A percentile compares a stretch with the other conserved stretches of the same genome.
These are phyloP conservation scores for Coenobita brevimanus DNA, from an alignment of 1,140 invertebrate species.

Conservation along the genomic window DNA sequence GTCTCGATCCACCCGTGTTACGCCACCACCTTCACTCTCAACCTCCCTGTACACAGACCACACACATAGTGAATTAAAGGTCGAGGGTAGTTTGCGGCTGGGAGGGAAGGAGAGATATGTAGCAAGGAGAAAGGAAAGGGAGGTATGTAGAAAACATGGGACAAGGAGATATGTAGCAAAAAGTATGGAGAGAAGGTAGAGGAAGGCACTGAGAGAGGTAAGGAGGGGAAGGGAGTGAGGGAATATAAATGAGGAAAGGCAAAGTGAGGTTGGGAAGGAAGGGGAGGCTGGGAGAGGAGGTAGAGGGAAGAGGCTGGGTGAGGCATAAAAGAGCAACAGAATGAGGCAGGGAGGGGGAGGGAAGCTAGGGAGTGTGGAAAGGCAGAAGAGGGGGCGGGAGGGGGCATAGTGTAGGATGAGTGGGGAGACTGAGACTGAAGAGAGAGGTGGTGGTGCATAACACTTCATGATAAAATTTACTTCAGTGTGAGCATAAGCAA, in stretches of 20 bases:
- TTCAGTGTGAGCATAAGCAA: too few species aligned
- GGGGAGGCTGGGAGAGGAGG: neutral
- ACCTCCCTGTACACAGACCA: slow-evolving; percentile 16
- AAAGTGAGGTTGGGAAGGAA: neutral
- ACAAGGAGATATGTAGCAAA: too few species aligned
- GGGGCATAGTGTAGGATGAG: neutral
- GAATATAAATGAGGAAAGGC: too few species aligned
- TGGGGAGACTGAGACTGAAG: neutral
- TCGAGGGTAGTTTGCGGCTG: neutral
- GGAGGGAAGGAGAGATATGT: neutral
- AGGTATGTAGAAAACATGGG: too few species aligned
- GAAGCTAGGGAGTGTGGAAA: too few species aligned
- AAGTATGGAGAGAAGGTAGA: neutral
- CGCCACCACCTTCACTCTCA: slow-evolving; percentile 15
- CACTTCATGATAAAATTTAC: too few species aligned
- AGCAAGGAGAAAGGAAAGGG: neutral
- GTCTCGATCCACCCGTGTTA: slow-evolving; percentile 19
- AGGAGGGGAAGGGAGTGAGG: neutral
- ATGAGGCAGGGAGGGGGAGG: too few species aligned
- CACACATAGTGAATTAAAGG: neutral
- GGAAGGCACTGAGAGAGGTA: neutral
- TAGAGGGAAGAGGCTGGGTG: neutral
- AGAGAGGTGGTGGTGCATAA: neutral
- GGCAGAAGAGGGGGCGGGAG: too few species aligned
- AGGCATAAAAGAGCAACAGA: neutral